Evolutionary conservation across 2,797 vertebrate genomes (phyloP).

Genomic region (Sebastes diaconus): DNA sequence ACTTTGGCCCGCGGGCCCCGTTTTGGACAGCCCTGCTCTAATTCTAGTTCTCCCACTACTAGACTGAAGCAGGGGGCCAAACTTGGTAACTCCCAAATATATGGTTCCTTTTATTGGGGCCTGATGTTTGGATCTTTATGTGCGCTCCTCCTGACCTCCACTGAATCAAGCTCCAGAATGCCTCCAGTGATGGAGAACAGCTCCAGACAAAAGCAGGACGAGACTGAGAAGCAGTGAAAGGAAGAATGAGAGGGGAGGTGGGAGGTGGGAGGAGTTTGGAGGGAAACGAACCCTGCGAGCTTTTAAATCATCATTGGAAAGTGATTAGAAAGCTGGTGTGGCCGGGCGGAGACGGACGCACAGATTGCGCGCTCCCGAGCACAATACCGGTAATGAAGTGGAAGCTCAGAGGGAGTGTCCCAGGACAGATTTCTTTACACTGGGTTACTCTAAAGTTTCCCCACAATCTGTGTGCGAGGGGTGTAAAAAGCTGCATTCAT

Average conservation of each 20-base stretch:
- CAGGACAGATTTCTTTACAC: slow-evolving; percentile 75
- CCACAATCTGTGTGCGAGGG: slow-evolving; percentile 70
- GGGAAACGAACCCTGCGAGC: slow-evolving; percentile 42
- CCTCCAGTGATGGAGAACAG: slow-evolving; percentile 62
- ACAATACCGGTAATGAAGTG: slow-evolving; percentile 83
- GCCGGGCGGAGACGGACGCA: slow-evolving; percentile 75
- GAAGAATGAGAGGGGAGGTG: slow-evolving; percentile 55
- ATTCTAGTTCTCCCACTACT: slow-evolving; percentile 10
- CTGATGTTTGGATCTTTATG: slow-evolving; percentile 71
- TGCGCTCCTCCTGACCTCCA: slow-evolving; percentile 62
- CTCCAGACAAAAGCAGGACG: slow-evolving; percentile 75
- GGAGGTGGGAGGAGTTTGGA: slow-evolving; percentile 43
- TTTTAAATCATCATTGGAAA: slow-evolving; percentile 87
- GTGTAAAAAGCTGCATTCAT: slow-evolving; percentile 91
- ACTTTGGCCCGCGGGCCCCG: too few relatives aligned
- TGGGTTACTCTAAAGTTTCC: slow-evolving; percentile 76
- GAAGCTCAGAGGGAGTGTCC: slow-evolving; percentile 80
- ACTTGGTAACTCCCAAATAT: slow-evolving; percentile 36
- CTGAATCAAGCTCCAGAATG: slow-evolving; percentile 53
- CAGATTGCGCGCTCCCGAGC: slow-evolving; percentile 84
- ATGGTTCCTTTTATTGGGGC: slow-evolving; percentile 50
- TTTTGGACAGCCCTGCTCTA: background rate
- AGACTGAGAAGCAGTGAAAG: slow-evolving; percentile 75
- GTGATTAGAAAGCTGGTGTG: slow-evolving; percentile 87
- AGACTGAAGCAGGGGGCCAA: slow-evolving; percentile 11